A percentile compares a stretch with the other conserved stretches of the same genome.
Conservation (phyloP, 2,113 vertebrate species). For the Poicephalus gulielmi region DNA sequence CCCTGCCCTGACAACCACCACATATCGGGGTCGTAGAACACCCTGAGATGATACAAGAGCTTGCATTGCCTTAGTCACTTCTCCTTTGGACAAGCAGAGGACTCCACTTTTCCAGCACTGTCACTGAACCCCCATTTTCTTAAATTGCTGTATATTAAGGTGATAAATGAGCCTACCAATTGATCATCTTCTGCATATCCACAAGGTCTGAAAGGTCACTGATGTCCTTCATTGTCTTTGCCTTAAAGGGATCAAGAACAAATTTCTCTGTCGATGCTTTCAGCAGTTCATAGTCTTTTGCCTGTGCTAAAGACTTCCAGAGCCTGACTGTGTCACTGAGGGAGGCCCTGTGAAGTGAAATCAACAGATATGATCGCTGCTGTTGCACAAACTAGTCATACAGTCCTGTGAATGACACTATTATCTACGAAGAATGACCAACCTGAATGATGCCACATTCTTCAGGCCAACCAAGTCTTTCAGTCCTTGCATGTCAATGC, state of each 20-base stretch:
- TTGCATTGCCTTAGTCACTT: not conserved
- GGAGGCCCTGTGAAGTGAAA: conserved; percentile 78
- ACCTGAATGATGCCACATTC: conserved; percentile 86
- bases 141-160: not conserved
- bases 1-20: not conserved
- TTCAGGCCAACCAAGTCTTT: conserved; percentile 75
- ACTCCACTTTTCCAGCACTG: not conserved
- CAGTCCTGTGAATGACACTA: not conserved
- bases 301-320: conserved; percentile 83
- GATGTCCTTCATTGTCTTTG: conserved; percentile 82
- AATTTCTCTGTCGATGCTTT: conserved; percentile 80
- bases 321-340: conserved; percentile 82
- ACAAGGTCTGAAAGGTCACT: conserved; percentile 83
- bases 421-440: not conserved
- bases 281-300: conserved; percentile 69
- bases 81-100: not conserved
- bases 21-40: rapidly evolving
- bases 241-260: conserved; percentile 86
- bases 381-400: not conserved
- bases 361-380: not conserved
- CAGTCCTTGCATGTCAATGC: conserved; percentile 81
- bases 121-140: not conserved
- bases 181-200: conserved; percentile 77
- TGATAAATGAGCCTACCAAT: conserved; percentile 66
- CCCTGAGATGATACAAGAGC: not conserved